phyloP scores from a whole-genome alignment of 2,797 vertebrate genomes.

The Emydoidea blandingii region DNA sequence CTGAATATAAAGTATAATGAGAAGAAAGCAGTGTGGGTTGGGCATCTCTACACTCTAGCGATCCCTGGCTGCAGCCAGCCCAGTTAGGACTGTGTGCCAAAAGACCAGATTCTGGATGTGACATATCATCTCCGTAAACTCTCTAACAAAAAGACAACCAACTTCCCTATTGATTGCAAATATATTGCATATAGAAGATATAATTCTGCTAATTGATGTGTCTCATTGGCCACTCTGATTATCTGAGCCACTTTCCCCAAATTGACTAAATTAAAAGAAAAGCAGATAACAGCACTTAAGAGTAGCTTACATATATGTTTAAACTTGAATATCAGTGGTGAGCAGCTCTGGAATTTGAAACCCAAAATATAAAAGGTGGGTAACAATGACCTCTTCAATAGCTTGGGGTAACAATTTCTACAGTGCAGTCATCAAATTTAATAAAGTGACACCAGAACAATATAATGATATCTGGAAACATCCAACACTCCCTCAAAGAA shows the following conservation, averaged over 20 bases:
- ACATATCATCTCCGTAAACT: background rate
- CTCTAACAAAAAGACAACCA: background rate
- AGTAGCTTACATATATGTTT: background rate
- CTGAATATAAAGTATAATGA: background rate
- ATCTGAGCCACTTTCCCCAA: background rate
- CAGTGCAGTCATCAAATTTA: background rate
- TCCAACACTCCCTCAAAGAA: background rate
- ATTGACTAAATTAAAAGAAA: background rate
- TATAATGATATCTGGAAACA: background rate
- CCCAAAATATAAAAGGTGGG: background rate
- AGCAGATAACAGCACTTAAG: background rate
- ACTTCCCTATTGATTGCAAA: background rate
- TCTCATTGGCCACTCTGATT: background rate
- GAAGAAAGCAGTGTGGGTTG: background rate
- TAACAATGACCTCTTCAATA: background rate
- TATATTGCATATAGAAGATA: background rate
- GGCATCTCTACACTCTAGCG: background rate
- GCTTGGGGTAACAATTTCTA: background rate
- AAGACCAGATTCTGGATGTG: background rate
- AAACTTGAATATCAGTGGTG: background rate
- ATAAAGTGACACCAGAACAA: background rate
- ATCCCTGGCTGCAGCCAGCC: background rate
- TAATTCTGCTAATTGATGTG: accelerated
- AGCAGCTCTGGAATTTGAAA: background rate
- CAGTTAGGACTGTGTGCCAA: background rate